A percentile compares a stretch with the other conserved stretches of the same genome.
Conservation (phyloP, 2,888 invertebrate genomes). For the Mythimna pallens region DNA sequence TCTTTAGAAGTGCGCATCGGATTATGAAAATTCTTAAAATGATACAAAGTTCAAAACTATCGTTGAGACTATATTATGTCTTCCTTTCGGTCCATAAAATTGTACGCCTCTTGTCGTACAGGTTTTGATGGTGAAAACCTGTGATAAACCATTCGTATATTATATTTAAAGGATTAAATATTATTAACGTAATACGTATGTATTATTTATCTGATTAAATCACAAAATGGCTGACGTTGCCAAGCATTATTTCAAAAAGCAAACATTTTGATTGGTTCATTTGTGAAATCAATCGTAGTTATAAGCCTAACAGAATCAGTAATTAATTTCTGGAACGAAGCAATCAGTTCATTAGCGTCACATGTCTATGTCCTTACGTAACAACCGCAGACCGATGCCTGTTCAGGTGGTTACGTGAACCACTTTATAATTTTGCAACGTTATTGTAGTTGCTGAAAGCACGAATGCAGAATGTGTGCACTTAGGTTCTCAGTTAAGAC, state of each 20-base stretch:
- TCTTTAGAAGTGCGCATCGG: not conserved
- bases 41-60: not conserved
- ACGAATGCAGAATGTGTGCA: too few relatives aligned
- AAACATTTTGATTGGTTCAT: slow-evolving; percentile 25
- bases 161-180: not conserved
- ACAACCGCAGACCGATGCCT: not conserved
- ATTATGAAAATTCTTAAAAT: not conserved
- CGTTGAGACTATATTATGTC: not conserved
- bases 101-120: too few relatives aligned
- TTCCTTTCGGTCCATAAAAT: not conserved
- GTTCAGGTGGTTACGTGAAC: not conserved
- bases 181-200: not conserved
- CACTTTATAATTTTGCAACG: not conserved
- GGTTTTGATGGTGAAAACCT: too few relatives aligned
- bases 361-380: not conserved
- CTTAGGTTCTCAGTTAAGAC: not conserved
- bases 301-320: slow-evolving; percentile 9
- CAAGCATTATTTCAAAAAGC: not conserved
- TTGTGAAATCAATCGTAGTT: slow-evolving; percentile 21
- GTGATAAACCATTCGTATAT: not conserved
- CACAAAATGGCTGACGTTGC: not conserved
- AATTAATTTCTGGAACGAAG: slow-evolving; percentile 27
- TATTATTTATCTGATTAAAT: not conserved
- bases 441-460: not conserved
- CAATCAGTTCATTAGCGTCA: slow-evolving; percentile 23